A percentile compares a stretch with the other conserved stretches of the same genome.
phyloP scores from a whole-genome alignment of 2,888 invertebrate genomes.

The Diarsia dahlii region DNA sequence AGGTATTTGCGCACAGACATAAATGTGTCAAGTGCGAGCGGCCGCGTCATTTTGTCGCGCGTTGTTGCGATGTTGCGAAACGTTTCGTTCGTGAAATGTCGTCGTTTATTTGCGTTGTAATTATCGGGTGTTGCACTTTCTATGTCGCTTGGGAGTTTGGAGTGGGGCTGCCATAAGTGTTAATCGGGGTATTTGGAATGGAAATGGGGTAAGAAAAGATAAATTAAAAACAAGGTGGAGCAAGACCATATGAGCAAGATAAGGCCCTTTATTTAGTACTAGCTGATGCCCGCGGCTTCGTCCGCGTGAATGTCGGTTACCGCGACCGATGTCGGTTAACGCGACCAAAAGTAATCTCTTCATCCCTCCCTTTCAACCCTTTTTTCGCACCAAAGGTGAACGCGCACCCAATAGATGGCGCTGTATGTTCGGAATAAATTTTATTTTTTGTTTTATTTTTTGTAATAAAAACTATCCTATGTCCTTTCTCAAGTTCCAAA shows the following conservation, averaged over 20 bases:
- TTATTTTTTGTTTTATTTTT: too few species aligned
- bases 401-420: too few species aligned
- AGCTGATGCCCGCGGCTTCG: too few species aligned
- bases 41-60: conserved; percentile 67
- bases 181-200: neutral
- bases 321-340: too few species aligned
- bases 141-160: conserved; percentile 14
- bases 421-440: too few species aligned
- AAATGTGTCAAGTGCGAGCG: conserved; percentile 78
- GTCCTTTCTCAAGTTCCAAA: too few species aligned
- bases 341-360: too few species aligned
- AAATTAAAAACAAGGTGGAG: neutral
- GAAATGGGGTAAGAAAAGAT: neutral
- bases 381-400: too few species aligned
- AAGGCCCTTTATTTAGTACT: too few species aligned
- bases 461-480: too few species aligned
- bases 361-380: too few species aligned
- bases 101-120: conserved; percentile 62
- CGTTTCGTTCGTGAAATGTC: conserved; percentile 54
- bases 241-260: neutral
- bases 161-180: neutral
- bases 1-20: conserved; percentile 67
- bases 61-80: conserved; percentile 63
- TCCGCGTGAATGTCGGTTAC: too few species aligned
- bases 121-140: conserved; percentile 63